Evolutionary conservation across 2,797 vertebrate species (phyloP), one percentile per base, ranked within the genome.

Genomic region (Sebastes taczanowskii): DNA sequence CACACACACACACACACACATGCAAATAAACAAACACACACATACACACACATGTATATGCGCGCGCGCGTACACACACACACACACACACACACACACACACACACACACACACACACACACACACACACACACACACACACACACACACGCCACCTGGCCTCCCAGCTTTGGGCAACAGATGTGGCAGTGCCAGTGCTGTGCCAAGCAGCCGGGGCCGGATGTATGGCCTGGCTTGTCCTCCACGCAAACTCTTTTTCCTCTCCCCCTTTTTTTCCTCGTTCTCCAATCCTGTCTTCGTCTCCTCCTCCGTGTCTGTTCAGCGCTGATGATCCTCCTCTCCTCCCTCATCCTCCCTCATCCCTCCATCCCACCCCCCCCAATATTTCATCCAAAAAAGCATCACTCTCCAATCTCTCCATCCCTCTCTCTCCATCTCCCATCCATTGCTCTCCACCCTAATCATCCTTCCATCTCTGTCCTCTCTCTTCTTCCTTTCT

Each of bases 111-210:
- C 64, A 89, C 59, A 84, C 80, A 81, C 72, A 80, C 69, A 64
- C 80, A 64, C 32, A 59, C 13, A 64, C 7, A 29, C 30, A 81
- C 46, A 89, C 60, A 86, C 60, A 75, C 77, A 73, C 64, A 35
- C 53, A 16, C 56, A 73, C 18, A 59, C 77, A 83, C 73, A 84
- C 81, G 67, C 95, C 96, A 96, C 95, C 96, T 96, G 95, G 92
- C 93, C 94, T 94, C 93, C 91, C 95, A 96, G 95, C 94, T 96
- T 96, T 96, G 94, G 94, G 95, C 95, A 96, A 94, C 96, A 96
- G 95, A 96, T 96, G 95, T 96, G 95, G 95, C 92, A 91, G 88
- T 94, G 91, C 91, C 91, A 90, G 91, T 46, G 86, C 91, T 83
- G 92, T 95, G 95, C 95, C 95, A 95, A 96, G 93, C 94, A 92